phyloP scores from a whole-genome alignment of 2,797 vertebrate genomes.

The Iguana delicatissima region DNA sequence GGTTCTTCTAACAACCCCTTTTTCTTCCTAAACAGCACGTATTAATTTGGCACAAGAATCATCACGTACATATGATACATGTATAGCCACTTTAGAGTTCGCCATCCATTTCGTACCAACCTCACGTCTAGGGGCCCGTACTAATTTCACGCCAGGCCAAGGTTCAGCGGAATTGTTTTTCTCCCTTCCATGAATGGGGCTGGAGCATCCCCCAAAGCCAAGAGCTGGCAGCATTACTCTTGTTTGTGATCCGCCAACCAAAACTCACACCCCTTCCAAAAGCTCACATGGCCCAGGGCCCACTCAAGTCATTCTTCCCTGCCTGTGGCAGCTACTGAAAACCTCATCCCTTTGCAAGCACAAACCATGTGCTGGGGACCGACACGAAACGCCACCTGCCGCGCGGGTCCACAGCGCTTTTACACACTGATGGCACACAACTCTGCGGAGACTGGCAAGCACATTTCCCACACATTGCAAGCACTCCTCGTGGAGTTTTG shows the following conservation, averaged over 20 bases:
- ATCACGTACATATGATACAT: neutral
- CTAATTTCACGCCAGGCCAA: too few species aligned
- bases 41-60: neutral
- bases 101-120: neutral
- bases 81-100: neutral
- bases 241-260: neutral
- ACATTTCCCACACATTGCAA: neutral
- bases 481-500: neutral
- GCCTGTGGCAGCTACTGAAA: conserved; percentile 1
- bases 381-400: neutral
- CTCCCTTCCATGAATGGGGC: neutral
- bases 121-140: neutral
- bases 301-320: neutral
- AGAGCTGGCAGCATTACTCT: neutral
- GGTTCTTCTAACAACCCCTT: conserved; percentile 24
- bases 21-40: neutral
- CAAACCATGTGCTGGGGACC: neutral
- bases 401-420: neutral
- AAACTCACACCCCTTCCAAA: neutral
- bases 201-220: neutral
- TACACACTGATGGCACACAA: too few species aligned
- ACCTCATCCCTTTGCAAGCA: neutral
- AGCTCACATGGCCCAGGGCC: neutral
- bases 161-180: neutral
- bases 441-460: neutral